phyloP scores from a whole-genome alignment of 2,888 invertebrate species.

The Rhagium mordax region DNA sequence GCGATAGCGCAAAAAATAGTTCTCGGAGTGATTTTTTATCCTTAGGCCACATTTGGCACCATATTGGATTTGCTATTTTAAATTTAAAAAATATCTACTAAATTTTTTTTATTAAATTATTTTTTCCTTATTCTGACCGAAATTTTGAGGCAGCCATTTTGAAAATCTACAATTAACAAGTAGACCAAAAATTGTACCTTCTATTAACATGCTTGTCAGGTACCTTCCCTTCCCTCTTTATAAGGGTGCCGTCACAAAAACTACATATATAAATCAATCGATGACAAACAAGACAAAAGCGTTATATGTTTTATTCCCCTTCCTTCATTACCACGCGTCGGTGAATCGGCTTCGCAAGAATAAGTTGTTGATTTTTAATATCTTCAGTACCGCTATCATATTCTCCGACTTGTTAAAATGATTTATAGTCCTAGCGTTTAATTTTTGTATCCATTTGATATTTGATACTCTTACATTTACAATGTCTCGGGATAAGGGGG shows the following conservation, averaged over 20 bases:
- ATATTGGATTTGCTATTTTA: no score
- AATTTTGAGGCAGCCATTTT: no score
- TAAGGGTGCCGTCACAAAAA: not conserved
- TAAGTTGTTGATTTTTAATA: not conserved
- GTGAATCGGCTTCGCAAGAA: not conserved
- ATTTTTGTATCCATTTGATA: slow-evolving; percentile 14
- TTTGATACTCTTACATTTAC: slow-evolving; percentile 13
- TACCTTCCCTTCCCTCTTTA: no score
- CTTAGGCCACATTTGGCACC: no score
- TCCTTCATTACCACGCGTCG: not conserved
- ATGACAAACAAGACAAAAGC: not conserved
- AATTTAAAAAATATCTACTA: no score
- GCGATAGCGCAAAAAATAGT: no score
- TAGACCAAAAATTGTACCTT: no score
- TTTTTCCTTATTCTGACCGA: no score
- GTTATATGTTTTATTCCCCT: not conserved
- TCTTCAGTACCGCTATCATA: not conserved
- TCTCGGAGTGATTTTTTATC: no score
- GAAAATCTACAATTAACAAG: no score
- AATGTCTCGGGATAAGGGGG: not conserved
- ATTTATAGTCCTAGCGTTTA: slow-evolving; percentile 15
- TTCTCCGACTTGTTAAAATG: slow-evolving; percentile 3
- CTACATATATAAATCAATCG: not conserved
- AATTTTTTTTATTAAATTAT: no score
- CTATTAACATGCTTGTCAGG: no score